A percentile compares a stretch with the other conserved stretches of the same genome.
phyloP scores from a whole-genome alignment of 2,888 invertebrate species.

The Eutolmus rufibarbis region DNA sequence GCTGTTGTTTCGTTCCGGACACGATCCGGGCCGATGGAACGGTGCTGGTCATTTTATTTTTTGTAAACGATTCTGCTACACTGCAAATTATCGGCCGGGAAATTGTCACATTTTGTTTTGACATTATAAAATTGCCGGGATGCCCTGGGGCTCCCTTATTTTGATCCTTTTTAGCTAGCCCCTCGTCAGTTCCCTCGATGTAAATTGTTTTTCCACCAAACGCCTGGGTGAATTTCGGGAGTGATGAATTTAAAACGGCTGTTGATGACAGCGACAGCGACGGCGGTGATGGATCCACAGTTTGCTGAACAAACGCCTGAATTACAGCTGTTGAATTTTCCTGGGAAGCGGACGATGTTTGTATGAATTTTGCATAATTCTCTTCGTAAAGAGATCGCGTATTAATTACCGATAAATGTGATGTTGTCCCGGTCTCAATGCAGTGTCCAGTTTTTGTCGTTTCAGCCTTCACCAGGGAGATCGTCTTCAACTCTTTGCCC shows the following conservation, averaged over 20 bases:
- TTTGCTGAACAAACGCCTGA: background rate
- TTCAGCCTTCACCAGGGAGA: slow-evolving; percentile 2
- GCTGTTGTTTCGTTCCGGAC: slow-evolving; percentile 37
- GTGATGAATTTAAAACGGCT: background rate
- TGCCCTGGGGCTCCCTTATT: background rate
- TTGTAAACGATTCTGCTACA: slow-evolving; percentile 43
- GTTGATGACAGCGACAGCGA: background rate
- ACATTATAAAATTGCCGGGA: background rate
- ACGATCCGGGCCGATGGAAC: slow-evolving; percentile 47
- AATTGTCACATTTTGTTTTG: background rate
- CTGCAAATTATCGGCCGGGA: background rate
- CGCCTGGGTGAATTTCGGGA: slow-evolving; percentile 10
- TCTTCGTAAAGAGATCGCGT: slow-evolving; percentile 22
- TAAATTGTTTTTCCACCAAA: slow-evolving; percentile 3
- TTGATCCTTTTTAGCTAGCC: background rate
- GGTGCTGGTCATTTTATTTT: background rate
- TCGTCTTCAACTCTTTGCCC: background rate
- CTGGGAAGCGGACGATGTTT: slow-evolving; percentile 40
- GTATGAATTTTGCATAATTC: slow-evolving; percentile 33
- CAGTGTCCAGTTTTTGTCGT: slow-evolving; percentile 3
- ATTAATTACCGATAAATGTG: slow-evolving; percentile 46
- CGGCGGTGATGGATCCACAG: background rate
- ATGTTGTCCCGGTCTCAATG: slow-evolving; percentile 53
- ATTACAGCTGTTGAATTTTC: slow-evolving; percentile 7
- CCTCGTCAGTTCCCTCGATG: background rate